Evolutionary conservation across 2,888 invertebrate genomes (phyloP).

Genomic region (Dryobotodes eremita): DNA sequence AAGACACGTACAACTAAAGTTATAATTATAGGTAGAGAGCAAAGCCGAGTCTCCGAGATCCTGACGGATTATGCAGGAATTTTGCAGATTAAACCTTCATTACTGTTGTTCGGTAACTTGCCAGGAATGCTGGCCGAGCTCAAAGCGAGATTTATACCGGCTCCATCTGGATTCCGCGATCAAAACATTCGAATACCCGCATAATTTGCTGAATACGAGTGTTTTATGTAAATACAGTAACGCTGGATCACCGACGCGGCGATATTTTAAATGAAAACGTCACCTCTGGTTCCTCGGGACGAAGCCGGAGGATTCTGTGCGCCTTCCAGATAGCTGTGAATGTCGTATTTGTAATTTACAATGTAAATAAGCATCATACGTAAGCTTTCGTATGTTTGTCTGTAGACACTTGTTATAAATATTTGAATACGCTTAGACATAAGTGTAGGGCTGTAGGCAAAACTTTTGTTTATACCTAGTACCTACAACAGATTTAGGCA

Average conservation of each 20-base stretch:
- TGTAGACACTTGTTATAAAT: constrained; percentile 53
- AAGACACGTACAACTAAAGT: constrained; percentile 60
- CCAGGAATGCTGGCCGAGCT: constrained; percentile 80
- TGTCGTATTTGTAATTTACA: constrained; percentile 62
- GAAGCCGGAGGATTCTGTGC: constrained; percentile 48
- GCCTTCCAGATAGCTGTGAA: constrained; percentile 46
- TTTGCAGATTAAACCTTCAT: constrained; percentile 85
- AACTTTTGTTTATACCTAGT: constrained; percentile 8
- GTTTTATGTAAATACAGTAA: constrained; percentile 80
- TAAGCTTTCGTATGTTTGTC: constrained; percentile 47
- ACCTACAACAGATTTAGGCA: constrained; percentile 1
- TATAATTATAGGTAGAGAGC: constrained; percentile 73
- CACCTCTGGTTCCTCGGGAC: constrained; percentile 43
- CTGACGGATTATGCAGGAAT: constrained; percentile 81
- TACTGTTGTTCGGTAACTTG: constrained; percentile 85
- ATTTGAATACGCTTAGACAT: constrained; percentile 56
- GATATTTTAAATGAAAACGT: constrained; percentile 68
- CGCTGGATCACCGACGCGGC: constrained; percentile 64
- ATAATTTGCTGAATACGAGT: constrained; percentile 79
- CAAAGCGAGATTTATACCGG: constrained; percentile 83
- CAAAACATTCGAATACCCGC: constrained; percentile 78
- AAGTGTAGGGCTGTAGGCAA: constrained; percentile 16
- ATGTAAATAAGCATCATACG: constrained; percentile 63
- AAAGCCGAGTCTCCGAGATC: constrained; percentile 75
- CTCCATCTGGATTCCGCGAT: constrained; percentile 76